phyloP scores from a whole-genome alignment of 2,888 invertebrate species.

The Ypsolopha scabrella region DNA sequence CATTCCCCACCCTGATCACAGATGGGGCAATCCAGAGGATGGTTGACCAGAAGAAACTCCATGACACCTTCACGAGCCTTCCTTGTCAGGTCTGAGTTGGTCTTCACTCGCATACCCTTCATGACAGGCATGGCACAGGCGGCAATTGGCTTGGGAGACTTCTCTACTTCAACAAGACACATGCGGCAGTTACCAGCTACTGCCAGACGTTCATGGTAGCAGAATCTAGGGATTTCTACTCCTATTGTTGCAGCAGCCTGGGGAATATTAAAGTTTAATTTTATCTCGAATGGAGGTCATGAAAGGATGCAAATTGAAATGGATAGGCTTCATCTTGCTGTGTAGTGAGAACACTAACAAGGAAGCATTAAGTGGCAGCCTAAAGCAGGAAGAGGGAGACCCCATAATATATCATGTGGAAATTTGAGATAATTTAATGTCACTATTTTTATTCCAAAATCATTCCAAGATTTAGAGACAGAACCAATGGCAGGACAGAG shows the following conservation, averaged over 20 bases:
- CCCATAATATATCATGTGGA: too few relatives aligned
- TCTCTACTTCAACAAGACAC: conserved; percentile 99
- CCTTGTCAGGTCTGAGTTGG: conserved; percentile 93
- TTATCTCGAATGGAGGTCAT: background rate
- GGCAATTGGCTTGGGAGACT: conserved; percentile 97
- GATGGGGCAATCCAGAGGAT: conserved; percentile 99
- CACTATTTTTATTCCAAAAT: too few relatives aligned
- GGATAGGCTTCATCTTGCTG: background rate
- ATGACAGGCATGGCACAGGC: conserved; percentile 99
- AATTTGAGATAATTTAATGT: too few relatives aligned
- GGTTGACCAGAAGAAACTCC: conserved; percentile 98
- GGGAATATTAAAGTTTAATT: conserved; percentile 6
- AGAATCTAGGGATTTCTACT: conserved; percentile 98
- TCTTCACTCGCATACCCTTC: conserved; percentile 99
- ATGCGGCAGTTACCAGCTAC: conserved; percentile 99
- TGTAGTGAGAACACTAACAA: too few relatives aligned
- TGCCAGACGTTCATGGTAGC: conserved; percentile 98
- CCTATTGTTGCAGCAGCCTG: conserved; percentile 96
- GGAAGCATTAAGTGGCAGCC: too few relatives aligned
- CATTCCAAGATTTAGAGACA: too few relatives aligned
- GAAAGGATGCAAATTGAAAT: background rate
- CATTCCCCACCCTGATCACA: conserved; percentile 98
- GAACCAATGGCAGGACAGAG: too few relatives aligned
- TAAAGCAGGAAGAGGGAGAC: too few relatives aligned
- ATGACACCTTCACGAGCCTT: conserved; percentile 87